These are phyloP conservation scores for Dermatemys mawii DNA, from an alignment of 2,113 vertebrate genomes.

Conservation along the genomic window DNA sequence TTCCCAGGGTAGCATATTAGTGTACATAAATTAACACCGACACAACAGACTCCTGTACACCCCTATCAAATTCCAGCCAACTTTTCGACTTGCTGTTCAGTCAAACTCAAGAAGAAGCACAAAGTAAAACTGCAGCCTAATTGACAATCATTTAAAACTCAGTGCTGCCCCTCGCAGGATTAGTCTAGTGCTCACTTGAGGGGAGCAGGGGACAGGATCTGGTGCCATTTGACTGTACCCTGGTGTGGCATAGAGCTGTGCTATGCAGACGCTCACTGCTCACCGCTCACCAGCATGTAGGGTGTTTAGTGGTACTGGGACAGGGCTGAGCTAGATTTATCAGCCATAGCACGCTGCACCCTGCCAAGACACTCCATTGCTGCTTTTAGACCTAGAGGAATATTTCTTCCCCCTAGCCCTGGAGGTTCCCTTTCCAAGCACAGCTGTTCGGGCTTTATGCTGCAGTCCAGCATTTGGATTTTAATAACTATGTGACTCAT, in stretches of 20 bases:
- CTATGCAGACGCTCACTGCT: neutral
- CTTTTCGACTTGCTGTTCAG: fast-evolving
- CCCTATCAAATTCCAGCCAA: neutral
- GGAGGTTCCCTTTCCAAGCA: neutral
- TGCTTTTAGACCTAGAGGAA: neutral
- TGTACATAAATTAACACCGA: neutral
- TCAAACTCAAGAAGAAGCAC: neutral
- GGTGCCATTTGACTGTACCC: neutral
- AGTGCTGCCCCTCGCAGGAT: neutral
- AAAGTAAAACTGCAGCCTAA: neutral
- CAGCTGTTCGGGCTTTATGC: neutral
- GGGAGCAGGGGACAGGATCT: neutral
- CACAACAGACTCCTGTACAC: neutral
- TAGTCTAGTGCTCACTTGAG: neutral
- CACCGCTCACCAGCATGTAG: neutral
- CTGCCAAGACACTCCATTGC: neutral
- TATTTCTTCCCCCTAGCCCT: neutral
- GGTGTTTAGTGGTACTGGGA: neutral
- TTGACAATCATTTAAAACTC: neutral
- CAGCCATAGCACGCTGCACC: neutral
- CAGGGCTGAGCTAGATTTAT: neutral
- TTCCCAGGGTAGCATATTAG: neutral
- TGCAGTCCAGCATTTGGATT: neutral
- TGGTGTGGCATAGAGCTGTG: neutral
- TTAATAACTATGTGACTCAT: neutral